Conservation (phyloP, 2,113 vertebrate species). For the Otocyon megalotis region DNA sequence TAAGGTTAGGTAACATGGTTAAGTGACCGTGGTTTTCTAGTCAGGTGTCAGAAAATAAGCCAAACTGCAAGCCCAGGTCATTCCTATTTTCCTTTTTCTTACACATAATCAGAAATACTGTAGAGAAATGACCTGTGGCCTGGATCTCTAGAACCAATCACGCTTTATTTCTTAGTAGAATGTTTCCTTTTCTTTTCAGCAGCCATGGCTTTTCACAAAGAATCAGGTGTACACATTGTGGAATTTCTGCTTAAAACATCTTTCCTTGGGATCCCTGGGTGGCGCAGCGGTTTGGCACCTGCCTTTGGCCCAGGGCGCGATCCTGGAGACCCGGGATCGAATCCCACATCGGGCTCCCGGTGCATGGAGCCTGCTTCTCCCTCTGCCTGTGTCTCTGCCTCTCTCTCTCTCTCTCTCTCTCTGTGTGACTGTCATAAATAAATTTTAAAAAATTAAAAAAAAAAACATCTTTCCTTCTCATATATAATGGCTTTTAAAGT, state of each 20-base stretch:
- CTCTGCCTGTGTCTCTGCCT: too few relatives aligned
- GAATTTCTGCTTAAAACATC: background rate
- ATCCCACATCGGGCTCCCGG: too few relatives aligned
- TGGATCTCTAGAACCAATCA: background rate
- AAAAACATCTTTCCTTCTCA: background rate
- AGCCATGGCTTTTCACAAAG: constrained; percentile 11
- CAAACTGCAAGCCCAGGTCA: background rate
- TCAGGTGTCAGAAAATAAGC: background rate
- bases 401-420: too few relatives aligned
- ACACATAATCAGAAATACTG: background rate
- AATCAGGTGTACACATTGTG: background rate
- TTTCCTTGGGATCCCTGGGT: too few relatives aligned
- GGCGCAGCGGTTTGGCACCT: too few relatives aligned
- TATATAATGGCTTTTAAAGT: background rate
- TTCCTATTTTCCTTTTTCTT: background rate
- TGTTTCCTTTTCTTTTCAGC: background rate
- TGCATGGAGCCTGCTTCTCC: too few relatives aligned
- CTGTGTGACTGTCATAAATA: too few relatives aligned
- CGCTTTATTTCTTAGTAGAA: background rate
- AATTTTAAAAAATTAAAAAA: too few relatives aligned
- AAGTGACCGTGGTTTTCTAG: background rate
- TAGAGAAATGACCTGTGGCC: background rate
- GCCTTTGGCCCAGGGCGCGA: too few relatives aligned
- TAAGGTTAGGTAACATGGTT: background rate
- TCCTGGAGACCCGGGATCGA: too few relatives aligned